Conservation (phyloP, 2,797 vertebrate species). For the Poecilia wingei region DNA sequence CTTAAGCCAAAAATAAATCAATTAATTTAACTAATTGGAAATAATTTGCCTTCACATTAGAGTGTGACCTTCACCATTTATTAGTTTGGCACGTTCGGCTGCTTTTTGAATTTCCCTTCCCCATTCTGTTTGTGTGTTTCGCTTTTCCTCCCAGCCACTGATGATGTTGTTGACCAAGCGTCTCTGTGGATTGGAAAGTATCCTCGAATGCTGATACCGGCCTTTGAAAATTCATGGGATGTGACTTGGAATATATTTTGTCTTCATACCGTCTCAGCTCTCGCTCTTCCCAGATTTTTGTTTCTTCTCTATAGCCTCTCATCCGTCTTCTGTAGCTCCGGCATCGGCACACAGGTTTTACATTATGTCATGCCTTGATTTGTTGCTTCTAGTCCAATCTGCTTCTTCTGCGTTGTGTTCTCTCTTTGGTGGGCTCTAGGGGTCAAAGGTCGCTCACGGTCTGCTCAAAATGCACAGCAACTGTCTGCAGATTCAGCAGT, state of each 20-base stretch:
- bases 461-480: slow-evolving; percentile 80
- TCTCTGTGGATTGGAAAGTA: slow-evolving; percentile 41
- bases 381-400: slow-evolving; percentile 23
- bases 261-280: slow-evolving; percentile 15
- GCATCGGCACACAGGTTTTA: slow-evolving; percentile 43
- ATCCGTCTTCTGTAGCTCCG: slow-evolving; percentile 32
- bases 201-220: slow-evolving; percentile 52
- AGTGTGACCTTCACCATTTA: slow-evolving; percentile 45
- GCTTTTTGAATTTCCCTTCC: slow-evolving; percentile 22
- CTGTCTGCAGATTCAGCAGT: slow-evolving; percentile 71
- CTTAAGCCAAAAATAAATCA: neutral
- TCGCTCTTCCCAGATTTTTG: slow-evolving; percentile 3
- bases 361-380: slow-evolving; percentile 26
- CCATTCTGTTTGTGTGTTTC: slow-evolving; percentile 23
- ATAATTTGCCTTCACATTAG: neutral
- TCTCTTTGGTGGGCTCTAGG: slow-evolving; percentile 75
- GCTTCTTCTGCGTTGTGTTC: slow-evolving; percentile 39
- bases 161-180: slow-evolving; percentile 43
- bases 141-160: slow-evolving; percentile 16
- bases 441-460: slow-evolving; percentile 76
- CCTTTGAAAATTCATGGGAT: slow-evolving; percentile 53
- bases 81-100: slow-evolving; percentile 26
- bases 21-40: slow-evolving; percentile 1
- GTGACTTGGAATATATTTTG: slow-evolving; percentile 61
- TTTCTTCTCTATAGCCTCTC: neutral